Base-by-base conservation (phyloP, 2,888 invertebrate genomes). In the Ganaspis brasiliensis region DNA sequence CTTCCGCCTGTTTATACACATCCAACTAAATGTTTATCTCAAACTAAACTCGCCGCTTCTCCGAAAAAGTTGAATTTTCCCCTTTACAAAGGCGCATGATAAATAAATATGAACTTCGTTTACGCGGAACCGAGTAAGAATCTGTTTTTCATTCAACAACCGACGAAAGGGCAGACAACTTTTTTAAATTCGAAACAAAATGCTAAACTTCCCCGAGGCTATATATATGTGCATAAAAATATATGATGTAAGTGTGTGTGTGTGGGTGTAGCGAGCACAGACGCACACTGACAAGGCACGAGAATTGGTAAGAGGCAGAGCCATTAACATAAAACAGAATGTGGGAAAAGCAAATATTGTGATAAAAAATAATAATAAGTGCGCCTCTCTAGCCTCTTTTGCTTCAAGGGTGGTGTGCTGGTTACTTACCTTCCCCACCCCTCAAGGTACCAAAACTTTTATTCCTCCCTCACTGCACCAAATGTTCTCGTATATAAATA, bases 141-240 rank as follows among this genome's bases (percentile, higher is more conserved):
- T 35, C 16, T 35, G 16, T 45, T 55, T 45, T 52, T 49, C 31
- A 31, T 59, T 35, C 59, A 59, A 59, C 40, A 63, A 40, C 63
- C 21, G 37, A 40, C 16, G 55, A 77, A 78, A 79, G 79, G 84
- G 81, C 84, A 86, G 85, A 84, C 85, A 87, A 87, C 86, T 87
- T 89, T 88, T 88, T 40, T 88, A 88, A 89, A 87, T 88, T 88
- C 86, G 89, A 87, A 88, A 88, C 87, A 88, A 89, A 89, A 89
- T 88, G 87, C 85, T 89, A 88, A 89, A 89, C 87, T 89, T 88
- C 87, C 87, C 87, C 84, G 85, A 86, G 87, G 87, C 89, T 86
- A 88, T 86, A 87, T 86, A 87, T 85, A 86, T 85, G 16, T 63
- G 19, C 31, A 37, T 19, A 63, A 9, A 14, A 12, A 19, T 19